phyloP scores from a whole-genome alignment of 2,888 invertebrate genomes.

The Drosophila limbata region DNA sequence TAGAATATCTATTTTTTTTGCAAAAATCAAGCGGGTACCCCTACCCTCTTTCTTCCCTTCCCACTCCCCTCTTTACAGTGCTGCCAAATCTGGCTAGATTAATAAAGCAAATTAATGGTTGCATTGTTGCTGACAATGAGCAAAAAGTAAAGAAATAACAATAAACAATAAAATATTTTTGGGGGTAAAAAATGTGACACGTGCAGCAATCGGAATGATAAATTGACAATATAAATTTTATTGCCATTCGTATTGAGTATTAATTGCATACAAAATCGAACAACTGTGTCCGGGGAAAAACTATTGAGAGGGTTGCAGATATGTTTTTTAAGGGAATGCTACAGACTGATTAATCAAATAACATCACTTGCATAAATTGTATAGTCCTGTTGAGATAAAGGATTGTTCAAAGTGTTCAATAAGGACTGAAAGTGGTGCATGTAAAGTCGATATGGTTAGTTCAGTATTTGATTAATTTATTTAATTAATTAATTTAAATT shows the following conservation, averaged over 20 bases:
- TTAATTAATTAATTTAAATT: too few species aligned
- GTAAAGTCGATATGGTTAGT: not conserved
- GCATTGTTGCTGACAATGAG: constrained; percentile 52
- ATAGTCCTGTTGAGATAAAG: not conserved
- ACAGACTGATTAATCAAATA: not conserved
- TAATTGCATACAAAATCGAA: constrained; percentile 60
- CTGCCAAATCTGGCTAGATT: constrained; percentile 56
- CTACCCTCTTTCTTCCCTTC: not conserved
- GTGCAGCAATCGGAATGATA: constrained; percentile 71
- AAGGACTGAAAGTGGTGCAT: not conserved
- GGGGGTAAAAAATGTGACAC: constrained; percentile 63
- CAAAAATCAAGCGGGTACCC: constrained; percentile 8
- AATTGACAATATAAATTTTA: constrained; percentile 70
- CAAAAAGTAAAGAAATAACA: constrained; percentile 18
- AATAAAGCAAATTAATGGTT: constrained; percentile 76
- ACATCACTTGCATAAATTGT: not conserved
- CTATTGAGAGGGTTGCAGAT: not conserved
- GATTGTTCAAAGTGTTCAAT: not conserved
- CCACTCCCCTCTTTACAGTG: constrained; percentile 9
- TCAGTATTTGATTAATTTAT: not conserved
- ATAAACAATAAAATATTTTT: constrained; percentile 40
- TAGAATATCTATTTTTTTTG: constrained; percentile 25
- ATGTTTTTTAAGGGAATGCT: not conserved
- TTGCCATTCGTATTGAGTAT: constrained; percentile 70
- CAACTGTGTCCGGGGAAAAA: not conserved